Evolutionary conservation across 2,888 invertebrate species (phyloP).

Genomic region (Hemicrepidius hirtus): DNA sequence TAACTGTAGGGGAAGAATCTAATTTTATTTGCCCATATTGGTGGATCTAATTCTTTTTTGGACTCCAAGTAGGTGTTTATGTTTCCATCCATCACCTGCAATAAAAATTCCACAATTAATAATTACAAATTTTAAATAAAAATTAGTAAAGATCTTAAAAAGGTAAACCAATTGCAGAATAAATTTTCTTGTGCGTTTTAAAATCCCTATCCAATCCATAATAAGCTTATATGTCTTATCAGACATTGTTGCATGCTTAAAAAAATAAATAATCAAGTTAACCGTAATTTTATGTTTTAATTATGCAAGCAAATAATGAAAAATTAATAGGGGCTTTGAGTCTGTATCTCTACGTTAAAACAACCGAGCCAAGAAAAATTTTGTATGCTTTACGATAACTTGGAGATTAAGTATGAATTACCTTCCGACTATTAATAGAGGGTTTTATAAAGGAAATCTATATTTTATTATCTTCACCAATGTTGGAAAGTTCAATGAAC

Average conservation of each 20-base stretch:
- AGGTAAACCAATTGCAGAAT: no score
- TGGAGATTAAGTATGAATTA: constrained; percentile 14
- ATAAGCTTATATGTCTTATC: constrained; percentile 6
- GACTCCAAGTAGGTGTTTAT: constrained; percentile 89
- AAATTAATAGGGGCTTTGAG: constrained; percentile 24
- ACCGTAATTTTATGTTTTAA: constrained; percentile 23
- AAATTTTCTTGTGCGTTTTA: background rate
- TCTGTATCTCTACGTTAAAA: background rate
- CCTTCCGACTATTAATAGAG: constrained; percentile 12
- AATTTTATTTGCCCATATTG: constrained; percentile 89
- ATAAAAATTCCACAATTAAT: constrained; percentile 43
- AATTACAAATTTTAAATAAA: background rate
- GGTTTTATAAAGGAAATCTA: constrained; percentile 4
- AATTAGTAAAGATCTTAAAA: no score
- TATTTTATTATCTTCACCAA: constrained; percentile 21
- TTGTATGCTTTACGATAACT: constrained; percentile 8
- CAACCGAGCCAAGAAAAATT: background rate
- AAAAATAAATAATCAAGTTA: constrained; percentile 27
- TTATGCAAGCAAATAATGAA: constrained; percentile 32
- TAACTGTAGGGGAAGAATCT: constrained; percentile 91
- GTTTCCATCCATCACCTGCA: constrained; percentile 88
- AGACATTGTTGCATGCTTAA: constrained; percentile 5
- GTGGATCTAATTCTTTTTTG: constrained; percentile 85
- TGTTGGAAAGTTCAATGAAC: constrained; percentile 22
- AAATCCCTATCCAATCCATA: constrained; percentile 3